Evolutionary conservation across 2,888 invertebrate species (phyloP).

Genomic region (Tigriopus californicus): DNA sequence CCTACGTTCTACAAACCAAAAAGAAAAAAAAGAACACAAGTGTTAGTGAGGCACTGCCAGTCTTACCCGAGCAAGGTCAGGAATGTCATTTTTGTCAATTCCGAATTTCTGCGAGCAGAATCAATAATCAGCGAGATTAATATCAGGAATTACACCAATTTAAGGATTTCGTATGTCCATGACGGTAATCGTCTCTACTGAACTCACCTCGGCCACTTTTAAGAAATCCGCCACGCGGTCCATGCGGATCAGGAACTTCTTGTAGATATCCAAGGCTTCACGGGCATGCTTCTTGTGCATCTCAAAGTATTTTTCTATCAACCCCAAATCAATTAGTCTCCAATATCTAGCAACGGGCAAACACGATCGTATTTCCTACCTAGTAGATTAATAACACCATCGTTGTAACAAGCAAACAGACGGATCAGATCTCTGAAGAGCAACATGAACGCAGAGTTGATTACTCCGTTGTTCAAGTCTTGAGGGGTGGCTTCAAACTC

Average conservation of each 20-base stretch:
- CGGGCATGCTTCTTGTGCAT: conserved; percentile 94
- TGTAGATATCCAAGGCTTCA: conserved; percentile 93
- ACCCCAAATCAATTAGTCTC: too few species aligned
- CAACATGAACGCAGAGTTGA: conserved; percentile 97
- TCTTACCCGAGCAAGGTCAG: conserved; percentile 35
- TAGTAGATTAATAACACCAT: conserved; percentile 92
- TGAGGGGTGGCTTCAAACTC: conserved; percentile 95
- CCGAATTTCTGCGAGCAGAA: conserved; percentile 30
- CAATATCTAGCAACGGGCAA: too few species aligned
- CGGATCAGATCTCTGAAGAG: conserved; percentile 97
- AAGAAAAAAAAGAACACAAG: conserved; percentile 16
- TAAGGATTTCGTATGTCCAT: background rate
- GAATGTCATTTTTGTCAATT: conserved; percentile 38
- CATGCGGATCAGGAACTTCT: conserved; percentile 94
- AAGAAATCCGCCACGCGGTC: conserved; percentile 95
- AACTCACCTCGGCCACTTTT: conserved; percentile 42
- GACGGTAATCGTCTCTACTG: background rate
- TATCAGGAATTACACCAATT: background rate
- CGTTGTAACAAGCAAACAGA: conserved; percentile 97
- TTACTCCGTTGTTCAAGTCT: conserved; percentile 93
- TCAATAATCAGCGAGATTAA: conserved; percentile 18
- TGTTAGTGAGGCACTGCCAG: conserved; percentile 4
- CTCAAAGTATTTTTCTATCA: conserved; percentile 87
- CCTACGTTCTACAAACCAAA: conserved; percentile 52
- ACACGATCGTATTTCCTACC: conserved; percentile 34